Evolutionary conservation across 2,797 vertebrate species (phyloP), one percentile per base, ranked within the genome.

Genomic region (Melanotaenia trifasciata): DNA sequence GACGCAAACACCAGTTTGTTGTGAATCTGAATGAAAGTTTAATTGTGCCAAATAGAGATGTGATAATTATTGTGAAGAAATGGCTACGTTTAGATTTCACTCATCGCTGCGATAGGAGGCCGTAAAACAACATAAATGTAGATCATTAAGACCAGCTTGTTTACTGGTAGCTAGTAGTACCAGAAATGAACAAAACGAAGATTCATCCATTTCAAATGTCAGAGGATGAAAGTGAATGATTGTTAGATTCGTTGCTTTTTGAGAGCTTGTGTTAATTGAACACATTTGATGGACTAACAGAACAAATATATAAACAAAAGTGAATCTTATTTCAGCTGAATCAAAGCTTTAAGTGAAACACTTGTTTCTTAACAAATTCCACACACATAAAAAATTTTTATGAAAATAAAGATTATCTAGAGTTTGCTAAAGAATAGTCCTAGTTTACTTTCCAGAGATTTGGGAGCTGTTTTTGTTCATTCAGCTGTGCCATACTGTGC

Each of bases 251-350:
- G 35, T 16, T 16, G 5, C 35, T 54, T 47, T 14, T 57, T 43
- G 43, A 73, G 62, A 54, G 22, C 7, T 38, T n/a, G 30, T 45
- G 5, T 40, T 40, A 32, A 67, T 7, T 61, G 40, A 74, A 8
- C 40, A 26, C 22, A 53, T 11, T 7, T 24, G 24, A 18, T 13
- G 18, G 10, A 10, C 22, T 30, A 12, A 43, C 51, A 58, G 36
- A 12, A 18, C 40, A 59, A 36, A 5, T n/a, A 18, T 20, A 36
- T 64, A 36, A 57, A 3, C 26, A 32, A 32, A 36, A 53, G 20
- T n/a, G 13, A 18, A 16, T 51, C 45, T 18, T 9, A 33, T 12
- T 20, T 36, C 2, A 0, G 1, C 54, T 40, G 18, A 74, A 68
- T 62, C 30, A 64, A 50, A 57, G 14, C 51, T 10, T 30, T 24